Evolutionary conservation across 1,140 invertebrate species (phyloP).

Genomic region (Drosophila funebris): DNA sequence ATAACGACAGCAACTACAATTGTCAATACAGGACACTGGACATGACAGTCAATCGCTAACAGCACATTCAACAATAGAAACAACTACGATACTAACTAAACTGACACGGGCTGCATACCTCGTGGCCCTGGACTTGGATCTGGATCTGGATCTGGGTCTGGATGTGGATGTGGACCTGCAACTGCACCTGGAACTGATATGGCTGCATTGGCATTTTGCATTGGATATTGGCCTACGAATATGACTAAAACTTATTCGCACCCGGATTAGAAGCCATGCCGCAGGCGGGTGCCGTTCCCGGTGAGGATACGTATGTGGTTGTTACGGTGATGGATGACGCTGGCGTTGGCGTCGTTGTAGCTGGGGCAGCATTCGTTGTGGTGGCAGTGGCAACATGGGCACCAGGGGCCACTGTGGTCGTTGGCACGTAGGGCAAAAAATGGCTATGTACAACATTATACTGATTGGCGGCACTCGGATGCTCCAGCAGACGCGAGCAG

Average conservation of each 20-base stretch:
- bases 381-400: conserved; percentile 12
- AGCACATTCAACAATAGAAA: background rate
- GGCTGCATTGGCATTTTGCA: background rate
- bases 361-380: conserved; percentile 64
- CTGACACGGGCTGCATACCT: conserved; percentile 10
- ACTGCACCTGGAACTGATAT: conserved; percentile 12
- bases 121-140: conserved; percentile 9
- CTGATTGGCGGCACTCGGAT: conserved; percentile 74
- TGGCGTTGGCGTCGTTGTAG: conserved; percentile 29
- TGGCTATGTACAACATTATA: conserved; percentile 70
- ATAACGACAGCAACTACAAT: conserved; percentile 53
- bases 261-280: conserved; percentile 54
- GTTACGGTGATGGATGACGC: conserved; percentile 38
- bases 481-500: conserved; percentile 79
- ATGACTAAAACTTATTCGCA: conserved; percentile 76
- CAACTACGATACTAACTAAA: conserved; percentile 7
- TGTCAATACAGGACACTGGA: conserved; percentile 25
- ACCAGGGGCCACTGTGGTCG: conserved; percentile 11
- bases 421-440: conserved; percentile 76
- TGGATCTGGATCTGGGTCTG: conserved; percentile 6
- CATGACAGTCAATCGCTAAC: conserved; percentile 6
- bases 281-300: conserved; percentile 61
- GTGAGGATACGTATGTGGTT: conserved; percentile 63
- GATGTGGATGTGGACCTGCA: conserved; percentile 10
- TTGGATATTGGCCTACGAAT: conserved; percentile 15